Evolutionary conservation across 2,113 vertebrate genomes (phyloP), one percentile per base, ranked within the genome.

Genomic region (Speoplatyrhinus poulsoni): DNA sequence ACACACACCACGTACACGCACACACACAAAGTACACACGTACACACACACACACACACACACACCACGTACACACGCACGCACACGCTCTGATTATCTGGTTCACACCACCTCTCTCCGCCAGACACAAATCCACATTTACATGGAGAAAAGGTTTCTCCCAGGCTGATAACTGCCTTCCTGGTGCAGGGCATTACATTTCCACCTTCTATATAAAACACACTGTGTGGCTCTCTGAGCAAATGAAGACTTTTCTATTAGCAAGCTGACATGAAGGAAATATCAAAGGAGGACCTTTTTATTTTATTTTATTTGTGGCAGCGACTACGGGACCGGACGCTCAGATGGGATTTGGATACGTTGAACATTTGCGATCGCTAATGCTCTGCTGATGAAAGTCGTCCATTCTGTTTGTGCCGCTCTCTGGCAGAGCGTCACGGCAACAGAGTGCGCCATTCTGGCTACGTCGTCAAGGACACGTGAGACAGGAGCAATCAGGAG

Each of bases 251-350:
- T 75, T 63, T 41, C 64, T 70, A 85, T 75, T 77, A 85, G 67
- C 56, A 72, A 72, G 72, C 60, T 52, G 12, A 62, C 57, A 77
- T 86, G 58, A 87, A 87, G 83, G 80, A 86, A 82, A 79, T 69
- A 86, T 82, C 62, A 82, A 85, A 70, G 60, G 13, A 57, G 73
- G 67, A 72, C 53, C 15, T 17, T 15, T n/a, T 57, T 26, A 19
- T 50, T 55, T 62, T 60, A 62, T 76, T 56, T 69, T 47, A n/a
- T 62, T 48, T 67, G 60, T 47, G 12, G 52, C 16, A 19, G 47
- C 46, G 55, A 19, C 3, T 4, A 9, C 17, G 47, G 67, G 13
- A 15, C 16, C 3, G 9, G 1, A n/a, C 26, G 60, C 46, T 13
- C 69, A 76, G 53, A 77, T 62, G 64, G 16, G 63, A 53, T 12